Base-by-base conservation (phyloP, 2,113 vertebrate genomes). In the Symphodus melops region DNA sequence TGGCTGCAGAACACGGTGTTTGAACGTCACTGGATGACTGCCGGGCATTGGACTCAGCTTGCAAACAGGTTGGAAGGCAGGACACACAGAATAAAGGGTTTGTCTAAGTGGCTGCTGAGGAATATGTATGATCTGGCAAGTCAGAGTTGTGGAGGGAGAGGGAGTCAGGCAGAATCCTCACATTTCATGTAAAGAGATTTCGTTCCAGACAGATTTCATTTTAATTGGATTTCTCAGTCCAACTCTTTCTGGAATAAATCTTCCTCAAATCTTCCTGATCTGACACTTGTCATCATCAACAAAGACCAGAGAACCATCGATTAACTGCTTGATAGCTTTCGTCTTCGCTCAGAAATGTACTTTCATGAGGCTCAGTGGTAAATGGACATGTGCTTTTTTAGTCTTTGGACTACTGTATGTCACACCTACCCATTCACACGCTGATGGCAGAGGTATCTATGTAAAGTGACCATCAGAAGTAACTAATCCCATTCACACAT, bases 211-310 rank as follows among this genome's bases (percentile, higher is more conserved):
- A 86, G 75, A 81, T 65, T 85, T 57, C 13, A 83, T 73, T 86
- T 82, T 88, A 91, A 89, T 88, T 90, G 83, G 77, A 89, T 89
- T 90, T 81, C 76, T 68, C 69, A 36, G 62, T 77, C 51, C 73
- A 25, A 28, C 72, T 68, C 78, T 68, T 88, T 55, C 80, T 60
- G 61, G 75, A 78, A 90, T 86, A 78, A 86, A 87, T 90, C 87
- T 88, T 83, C 71, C 28, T 89, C 70, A 60, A 70, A n/a, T n/a
- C n/a, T n/a, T n/a, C 77, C 84, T 75, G 80, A 83, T 81, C 59
- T 56, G 82, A 85, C 82, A 61, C 78, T 63, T 54, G 71, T 88
- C 85, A 77, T 74, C 49, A 3, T 83, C 77, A 81, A 83, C 84
- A 89, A 85, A 86, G 82, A 68, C 79, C 83, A 83, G 74, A 25